phyloP scores from a whole-genome alignment of 2,888 invertebrate genomes.

The Vandiemenella viatica region DNA sequence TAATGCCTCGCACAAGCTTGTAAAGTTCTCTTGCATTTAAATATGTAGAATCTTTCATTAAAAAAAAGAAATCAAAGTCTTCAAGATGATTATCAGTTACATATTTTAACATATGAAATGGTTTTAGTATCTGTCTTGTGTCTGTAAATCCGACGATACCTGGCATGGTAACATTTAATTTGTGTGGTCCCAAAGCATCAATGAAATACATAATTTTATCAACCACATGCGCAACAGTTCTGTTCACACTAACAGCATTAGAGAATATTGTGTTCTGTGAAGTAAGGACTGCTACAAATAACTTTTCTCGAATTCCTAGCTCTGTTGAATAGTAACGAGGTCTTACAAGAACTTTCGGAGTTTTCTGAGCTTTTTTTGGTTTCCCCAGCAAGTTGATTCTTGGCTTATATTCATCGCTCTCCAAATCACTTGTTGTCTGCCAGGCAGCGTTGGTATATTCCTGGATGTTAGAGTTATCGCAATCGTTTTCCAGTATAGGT shows the following conservation, averaged over 20 bases:
- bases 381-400: constrained; percentile 32
- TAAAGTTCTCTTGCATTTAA: constrained; percentile 64
- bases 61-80: constrained; percentile 84
- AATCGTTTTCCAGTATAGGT: constrained; percentile 29
- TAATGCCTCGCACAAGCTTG: constrained; percentile 57
- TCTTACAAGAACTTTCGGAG: constrained; percentile 50
- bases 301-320: constrained; percentile 76
- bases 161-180: constrained; percentile 28
- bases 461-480: constrained; percentile 1
- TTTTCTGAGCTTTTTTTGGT: constrained; percentile 30
- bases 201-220: constrained; percentile 74
- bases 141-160: constrained; percentile 82
- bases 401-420: constrained; percentile 31
- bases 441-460: too few species aligned
- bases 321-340: constrained; percentile 92
- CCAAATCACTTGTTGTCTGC: background rate
- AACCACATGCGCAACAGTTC: constrained; percentile 68
- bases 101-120: constrained; percentile 80
- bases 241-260: constrained; percentile 71
- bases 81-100: constrained; percentile 77
- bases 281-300: constrained; percentile 76
- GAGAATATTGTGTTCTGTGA: constrained; percentile 54
- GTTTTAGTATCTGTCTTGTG: constrained; percentile 54
- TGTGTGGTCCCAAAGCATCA: constrained; percentile 31
- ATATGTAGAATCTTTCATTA: constrained; percentile 72